These are phyloP conservation scores for Odontomyia ornata DNA, from an alignment of 2,888 invertebrate genomes.

Conservation along the genomic window DNA sequence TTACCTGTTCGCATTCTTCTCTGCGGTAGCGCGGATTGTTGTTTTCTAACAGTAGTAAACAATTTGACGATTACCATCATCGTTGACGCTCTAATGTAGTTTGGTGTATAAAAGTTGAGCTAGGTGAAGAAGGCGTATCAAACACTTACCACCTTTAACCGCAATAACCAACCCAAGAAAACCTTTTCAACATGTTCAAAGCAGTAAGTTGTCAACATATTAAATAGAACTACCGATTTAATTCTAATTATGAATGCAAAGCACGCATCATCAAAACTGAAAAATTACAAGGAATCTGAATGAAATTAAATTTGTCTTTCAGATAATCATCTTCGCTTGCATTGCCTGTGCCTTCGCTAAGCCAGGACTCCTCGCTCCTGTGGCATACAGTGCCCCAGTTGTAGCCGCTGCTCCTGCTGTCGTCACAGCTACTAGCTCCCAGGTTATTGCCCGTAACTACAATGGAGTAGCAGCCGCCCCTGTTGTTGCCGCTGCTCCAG, in stretches of 20 bases:
- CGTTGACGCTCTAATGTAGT: neutral
- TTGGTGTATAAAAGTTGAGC: conserved; percentile 33
- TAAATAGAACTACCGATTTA: neutral
- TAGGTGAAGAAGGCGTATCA: conserved; percentile 1
- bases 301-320: neutral
- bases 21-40: neutral
- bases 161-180: conserved; percentile 2
- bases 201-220: conserved; percentile 25
- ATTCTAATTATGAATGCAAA: too few species aligned
- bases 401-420: conserved; percentile 48
- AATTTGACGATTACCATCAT: neutral
- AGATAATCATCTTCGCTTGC: conserved; percentile 18
- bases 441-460: conserved; percentile 44
- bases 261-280: too few species aligned
- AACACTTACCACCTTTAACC: neutral
- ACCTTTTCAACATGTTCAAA: conserved; percentile 36
- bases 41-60: neutral
- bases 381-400: conserved; percentile 65
- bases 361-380: conserved; percentile 49
- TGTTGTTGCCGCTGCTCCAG: conserved; percentile 47
- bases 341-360: conserved; percentile 36
- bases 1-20: neutral
- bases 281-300: too few species aligned
- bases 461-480: conserved; percentile 42
- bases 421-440: conserved; percentile 39